Conservation (phyloP, 2,888 invertebrate genomes). For the Acanthosepion esculentum region DNA sequence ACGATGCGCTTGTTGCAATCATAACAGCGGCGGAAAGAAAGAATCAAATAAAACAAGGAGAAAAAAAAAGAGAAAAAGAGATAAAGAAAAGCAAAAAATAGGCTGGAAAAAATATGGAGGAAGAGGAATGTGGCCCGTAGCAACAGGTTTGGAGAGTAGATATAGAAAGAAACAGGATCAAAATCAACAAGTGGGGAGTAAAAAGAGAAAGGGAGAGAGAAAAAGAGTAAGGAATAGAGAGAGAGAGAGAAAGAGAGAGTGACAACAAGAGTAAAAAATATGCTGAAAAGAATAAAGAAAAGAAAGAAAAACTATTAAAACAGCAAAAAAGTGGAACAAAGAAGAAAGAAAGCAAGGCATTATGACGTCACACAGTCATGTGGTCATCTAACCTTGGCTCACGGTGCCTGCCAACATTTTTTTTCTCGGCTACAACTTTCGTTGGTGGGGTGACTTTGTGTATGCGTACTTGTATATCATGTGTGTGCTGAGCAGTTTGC, state of each 20-base stretch:
- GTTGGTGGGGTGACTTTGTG: constrained; percentile 25
- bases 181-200: not conserved
- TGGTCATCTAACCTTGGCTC: not conserved
- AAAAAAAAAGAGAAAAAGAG: not conserved
- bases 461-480: not conserved
- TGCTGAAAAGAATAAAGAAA: not conserved
- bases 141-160: not conserved
- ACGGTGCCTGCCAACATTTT: not conserved
- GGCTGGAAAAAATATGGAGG: not conserved
- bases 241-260: not conserved
- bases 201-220: not conserved
- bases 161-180: not conserved
- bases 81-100: not conserved
- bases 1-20: too few relatives aligned
- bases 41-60: too few relatives aligned
- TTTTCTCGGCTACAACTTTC: not conserved
- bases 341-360: not conserved
- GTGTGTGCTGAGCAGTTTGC: not conserved
- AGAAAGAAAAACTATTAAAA: not conserved
- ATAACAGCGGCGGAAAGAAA: too few relatives aligned
- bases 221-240: not conserved
- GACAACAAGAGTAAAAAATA: not conserved
- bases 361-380: not conserved
- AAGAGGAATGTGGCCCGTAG: not conserved
- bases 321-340: not conserved